Conservation (phyloP, 2,888 invertebrate genomes). For the Drosophila meridiana region DNA sequence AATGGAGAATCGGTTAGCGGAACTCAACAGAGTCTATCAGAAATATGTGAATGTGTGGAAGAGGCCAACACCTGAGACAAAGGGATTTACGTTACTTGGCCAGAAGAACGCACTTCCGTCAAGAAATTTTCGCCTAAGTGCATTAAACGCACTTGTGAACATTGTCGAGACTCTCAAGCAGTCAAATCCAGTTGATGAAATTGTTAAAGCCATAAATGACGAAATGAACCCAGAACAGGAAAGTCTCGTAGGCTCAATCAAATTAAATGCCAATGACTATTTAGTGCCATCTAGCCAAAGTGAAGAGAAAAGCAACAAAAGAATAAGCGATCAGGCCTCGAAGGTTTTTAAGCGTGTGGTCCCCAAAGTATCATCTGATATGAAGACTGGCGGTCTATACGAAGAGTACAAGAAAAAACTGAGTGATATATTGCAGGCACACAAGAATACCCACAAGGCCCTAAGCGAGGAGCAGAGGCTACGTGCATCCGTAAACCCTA, state of each 20-base stretch:
- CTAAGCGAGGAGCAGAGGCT: not conserved
- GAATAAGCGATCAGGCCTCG: not conserved
- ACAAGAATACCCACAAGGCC: conserved; percentile 24
- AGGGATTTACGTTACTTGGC: not conserved
- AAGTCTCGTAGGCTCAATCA: not conserved
- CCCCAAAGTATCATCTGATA: conserved; percentile 10
- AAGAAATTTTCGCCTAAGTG: conserved; percentile 32
- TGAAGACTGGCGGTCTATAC: conserved; percentile 63
- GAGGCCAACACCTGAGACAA: conserved; percentile 12
- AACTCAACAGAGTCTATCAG: conserved; percentile 44
- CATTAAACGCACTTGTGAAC: conserved; percentile 48
- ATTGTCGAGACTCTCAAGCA: conserved; percentile 49
- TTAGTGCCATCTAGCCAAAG: conserved; percentile 5
- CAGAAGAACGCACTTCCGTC: not conserved
- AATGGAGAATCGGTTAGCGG: conserved; percentile 19
- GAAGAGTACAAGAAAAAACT: conserved; percentile 68
- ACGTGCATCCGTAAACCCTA: not conserved
- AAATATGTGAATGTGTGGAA: conserved; percentile 34
- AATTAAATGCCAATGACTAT: conserved; percentile 9
- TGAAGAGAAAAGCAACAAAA: not conserved
- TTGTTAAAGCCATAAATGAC: conserved; percentile 51
- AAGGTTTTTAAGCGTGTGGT: conserved; percentile 29
- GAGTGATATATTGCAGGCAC: conserved; percentile 29
- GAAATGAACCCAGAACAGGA: conserved; percentile 39
- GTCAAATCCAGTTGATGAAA: conserved; percentile 46